These are phyloP conservation scores for Elgaria multicarinata DNA, from an alignment of 2,113 vertebrate species.

Conservation along the genomic window DNA sequence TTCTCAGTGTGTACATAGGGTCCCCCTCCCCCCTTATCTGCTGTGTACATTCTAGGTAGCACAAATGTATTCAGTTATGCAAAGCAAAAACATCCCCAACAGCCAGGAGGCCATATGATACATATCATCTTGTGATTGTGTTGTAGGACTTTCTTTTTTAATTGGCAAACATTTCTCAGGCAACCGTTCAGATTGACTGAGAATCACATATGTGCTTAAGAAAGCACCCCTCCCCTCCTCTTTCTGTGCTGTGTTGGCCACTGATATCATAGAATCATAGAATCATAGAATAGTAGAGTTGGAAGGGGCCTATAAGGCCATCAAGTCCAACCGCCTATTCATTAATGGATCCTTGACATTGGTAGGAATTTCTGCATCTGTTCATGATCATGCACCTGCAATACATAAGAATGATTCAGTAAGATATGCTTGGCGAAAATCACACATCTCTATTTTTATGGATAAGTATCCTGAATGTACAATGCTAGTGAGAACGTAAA, in stretches of 20 bases:
- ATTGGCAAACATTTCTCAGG: conserved; percentile 82
- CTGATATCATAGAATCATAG: too few relatives aligned
- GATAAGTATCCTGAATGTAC: background rate
- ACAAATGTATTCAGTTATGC: conserved; percentile 71
- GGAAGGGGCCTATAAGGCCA: too few relatives aligned
- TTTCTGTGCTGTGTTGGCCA: conserved; percentile 22
- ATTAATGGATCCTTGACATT: conserved; percentile 29
- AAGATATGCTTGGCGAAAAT: background rate
- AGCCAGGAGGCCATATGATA: conserved; percentile 79
- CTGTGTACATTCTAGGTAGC: conserved; percentile 74
- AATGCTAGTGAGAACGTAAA: background rate
- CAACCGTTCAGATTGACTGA: conserved; percentile 81
- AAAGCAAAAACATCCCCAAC: conserved; percentile 73
- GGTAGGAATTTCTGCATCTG: background rate
- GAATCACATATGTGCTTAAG: conserved; percentile 81
- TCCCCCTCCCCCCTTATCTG: conserved; percentile 47
- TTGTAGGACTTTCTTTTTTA: conserved; percentile 77
- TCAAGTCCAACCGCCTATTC: too few relatives aligned
- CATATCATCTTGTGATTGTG: conserved; percentile 78
- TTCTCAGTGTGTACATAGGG: background rate
- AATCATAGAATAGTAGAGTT: too few relatives aligned
- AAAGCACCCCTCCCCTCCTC: conserved; percentile 66
- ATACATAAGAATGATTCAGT: background rate
- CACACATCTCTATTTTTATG: background rate
- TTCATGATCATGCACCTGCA: too few relatives aligned